These are phyloP conservation scores for Sesia bembeciformis DNA, from an alignment of 2,888 invertebrate genomes.

Conservation along the genomic window DNA sequence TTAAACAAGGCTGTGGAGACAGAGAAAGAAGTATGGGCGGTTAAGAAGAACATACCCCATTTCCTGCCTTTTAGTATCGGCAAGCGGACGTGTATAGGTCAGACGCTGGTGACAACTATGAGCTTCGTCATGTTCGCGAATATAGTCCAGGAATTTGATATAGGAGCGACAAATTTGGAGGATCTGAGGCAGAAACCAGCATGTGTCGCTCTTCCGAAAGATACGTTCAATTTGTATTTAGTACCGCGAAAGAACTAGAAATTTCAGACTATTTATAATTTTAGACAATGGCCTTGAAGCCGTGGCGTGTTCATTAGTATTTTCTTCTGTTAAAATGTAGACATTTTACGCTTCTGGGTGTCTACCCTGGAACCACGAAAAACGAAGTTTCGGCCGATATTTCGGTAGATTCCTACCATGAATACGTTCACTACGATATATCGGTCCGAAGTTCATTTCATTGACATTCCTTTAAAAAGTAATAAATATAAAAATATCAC, in stretches of 20 bases:
- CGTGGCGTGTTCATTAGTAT: neutral
- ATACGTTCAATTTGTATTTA: conserved; percentile 78
- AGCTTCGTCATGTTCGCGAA: conserved; percentile 83
- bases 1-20: conserved; percentile 27
- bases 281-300: neutral
- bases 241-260: conserved; percentile 62
- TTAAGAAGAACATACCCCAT: conserved; percentile 77
- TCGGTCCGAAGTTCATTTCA: too few species aligned
- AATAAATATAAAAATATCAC: too few species aligned
- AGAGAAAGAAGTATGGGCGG: conserved; percentile 49
- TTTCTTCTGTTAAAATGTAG: too few species aligned
- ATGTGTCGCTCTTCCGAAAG: conserved; percentile 83
- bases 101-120: conserved; percentile 84
- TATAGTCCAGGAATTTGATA: conserved; percentile 80
- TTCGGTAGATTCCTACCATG: too few species aligned
- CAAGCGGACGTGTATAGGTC: conserved; percentile 89
- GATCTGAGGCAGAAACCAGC: conserved; percentile 77
- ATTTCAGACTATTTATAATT: neutral
- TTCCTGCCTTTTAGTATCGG: conserved; percentile 91
- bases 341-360: too few species aligned
- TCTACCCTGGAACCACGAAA: too few species aligned
- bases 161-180: conserved; percentile 69
- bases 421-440: too few species aligned
- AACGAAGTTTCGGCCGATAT: too few species aligned
- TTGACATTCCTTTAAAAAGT: too few species aligned